Percentiles rank a stretch among this genome's conserved stretches.
Evolutionary conservation across 2,113 vertebrate species (phyloP).

Genomic region (Eubucco bourcierii): DNA sequence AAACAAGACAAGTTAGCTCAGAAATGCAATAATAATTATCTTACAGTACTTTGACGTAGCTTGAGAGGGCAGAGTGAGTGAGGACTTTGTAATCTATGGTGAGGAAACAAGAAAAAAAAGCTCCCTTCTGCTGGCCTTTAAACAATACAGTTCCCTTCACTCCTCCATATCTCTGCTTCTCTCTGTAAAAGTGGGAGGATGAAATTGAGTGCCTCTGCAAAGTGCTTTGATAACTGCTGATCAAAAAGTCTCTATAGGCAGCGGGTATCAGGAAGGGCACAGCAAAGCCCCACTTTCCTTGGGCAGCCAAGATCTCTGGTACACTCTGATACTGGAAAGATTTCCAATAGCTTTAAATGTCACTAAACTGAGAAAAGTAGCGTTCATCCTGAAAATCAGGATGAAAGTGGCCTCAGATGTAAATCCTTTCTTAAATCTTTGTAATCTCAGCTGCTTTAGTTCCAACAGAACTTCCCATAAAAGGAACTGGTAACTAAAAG

Average conservation of each 20-base stretch:
- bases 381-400: neutral
- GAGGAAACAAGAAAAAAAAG: neutral
- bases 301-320: fast-evolving
- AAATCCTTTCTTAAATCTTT: conserved; percentile 33
- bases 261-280: neutral
- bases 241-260: neutral
- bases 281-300: neutral
- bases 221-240: neutral
- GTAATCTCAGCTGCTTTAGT: neutral
- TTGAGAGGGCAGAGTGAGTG: neutral
- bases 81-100: neutral
- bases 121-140: neutral
- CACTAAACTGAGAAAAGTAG: neutral
- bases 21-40: neutral
- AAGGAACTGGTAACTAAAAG: conserved; percentile 20
- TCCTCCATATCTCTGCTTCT: neutral
- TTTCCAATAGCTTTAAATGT: neutral
- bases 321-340: neutral
- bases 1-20: fast-evolving
- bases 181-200: neutral
- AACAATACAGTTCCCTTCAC: neutral
- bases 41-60: neutral
- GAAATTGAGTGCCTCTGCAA: neutral
- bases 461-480: neutral
- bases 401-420: neutral